Conservation (phyloP, 1,140 invertebrate species). For the Drosophila parabipectinata region DNA sequence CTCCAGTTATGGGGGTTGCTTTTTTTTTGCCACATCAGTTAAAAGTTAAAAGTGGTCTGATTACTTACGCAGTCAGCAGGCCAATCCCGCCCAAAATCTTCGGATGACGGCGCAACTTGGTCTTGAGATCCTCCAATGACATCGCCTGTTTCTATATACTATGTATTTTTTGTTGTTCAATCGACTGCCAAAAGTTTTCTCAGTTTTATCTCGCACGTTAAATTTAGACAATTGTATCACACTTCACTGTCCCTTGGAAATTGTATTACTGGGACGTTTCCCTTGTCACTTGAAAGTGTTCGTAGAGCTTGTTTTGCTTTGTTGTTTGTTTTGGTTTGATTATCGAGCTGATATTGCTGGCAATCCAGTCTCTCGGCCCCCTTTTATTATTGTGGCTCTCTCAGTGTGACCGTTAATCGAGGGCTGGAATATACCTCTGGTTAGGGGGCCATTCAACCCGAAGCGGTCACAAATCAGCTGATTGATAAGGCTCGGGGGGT, state of each 20-base stretch:
- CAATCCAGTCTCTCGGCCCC: slow-evolving; percentile 4
- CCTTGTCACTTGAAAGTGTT: slow-evolving; percentile 22
- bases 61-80: slow-evolving; percentile 78
- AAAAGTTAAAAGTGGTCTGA: slow-evolving; percentile 13
- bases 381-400: slow-evolving; percentile 27
- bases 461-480: slow-evolving; percentile 20
- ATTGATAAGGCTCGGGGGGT: slow-evolving; percentile 26
- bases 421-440: background rate
- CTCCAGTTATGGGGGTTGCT: background rate
- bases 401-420: slow-evolving; percentile 7
- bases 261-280: slow-evolving; percentile 33
- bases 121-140: slow-evolving; percentile 74
- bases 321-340: slow-evolving; percentile 32
- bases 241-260: slow-evolving; percentile 17
- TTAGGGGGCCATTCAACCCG: slow-evolving; percentile 1
- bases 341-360: slow-evolving; percentile 38
- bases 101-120: slow-evolving; percentile 70
- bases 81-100: slow-evolving; percentile 76
- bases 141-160: slow-evolving; percentile 54
- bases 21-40: slow-evolving; percentile 4
- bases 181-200: slow-evolving; percentile 62
- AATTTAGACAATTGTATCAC: slow-evolving; percentile 61
- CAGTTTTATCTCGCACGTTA: slow-evolving; percentile 49
- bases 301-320: slow-evolving; percentile 12
- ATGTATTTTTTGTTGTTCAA: slow-evolving; percentile 34